These are phyloP conservation scores for Hydraecia micacea DNA, from an alignment of 2,888 invertebrate species.

Conservation along the genomic window DNA sequence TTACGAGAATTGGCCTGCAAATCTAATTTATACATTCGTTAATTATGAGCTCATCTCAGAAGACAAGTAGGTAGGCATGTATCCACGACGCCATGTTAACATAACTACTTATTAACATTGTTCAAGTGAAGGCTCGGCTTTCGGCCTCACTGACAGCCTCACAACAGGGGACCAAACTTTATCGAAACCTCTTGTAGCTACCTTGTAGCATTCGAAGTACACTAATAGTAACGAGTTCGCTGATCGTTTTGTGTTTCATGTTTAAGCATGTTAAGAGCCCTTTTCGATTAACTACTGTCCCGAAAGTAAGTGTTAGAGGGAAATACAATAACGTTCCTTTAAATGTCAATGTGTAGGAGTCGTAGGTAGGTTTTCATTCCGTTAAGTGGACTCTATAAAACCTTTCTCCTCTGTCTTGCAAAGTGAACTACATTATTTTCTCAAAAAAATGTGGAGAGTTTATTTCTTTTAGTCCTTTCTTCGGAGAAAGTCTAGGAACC, in stretches of 20 bases:
- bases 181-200: constrained; percentile 73
- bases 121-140: constrained; percentile 69
- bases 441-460: constrained; percentile 38
- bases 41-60: constrained; percentile 23
- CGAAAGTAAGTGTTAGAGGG: background rate
- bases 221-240: constrained; percentile 16
- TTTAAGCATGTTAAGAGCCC: constrained; percentile 28
- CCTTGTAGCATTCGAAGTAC: constrained; percentile 48
- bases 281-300: constrained; percentile 21
- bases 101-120: constrained; percentile 75
- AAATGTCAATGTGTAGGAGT: constrained; percentile 27
- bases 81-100: constrained; percentile 70
- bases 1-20: background rate
- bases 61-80: constrained; percentile 47
- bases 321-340: constrained; percentile 8
- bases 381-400: constrained; percentile 47
- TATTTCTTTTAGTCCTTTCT: constrained; percentile 34
- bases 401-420: constrained; percentile 36
- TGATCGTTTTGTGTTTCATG: constrained; percentile 38
- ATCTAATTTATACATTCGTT: constrained; percentile 1
- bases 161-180: constrained; percentile 77
- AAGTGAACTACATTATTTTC: constrained; percentile 49
- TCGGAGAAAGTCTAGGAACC: background rate
- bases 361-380: constrained; percentile 33
- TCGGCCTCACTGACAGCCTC: constrained; percentile 76